Evolutionary conservation across 2,113 vertebrate genomes (phyloP).

Genomic region (Raja brachyura): DNA sequence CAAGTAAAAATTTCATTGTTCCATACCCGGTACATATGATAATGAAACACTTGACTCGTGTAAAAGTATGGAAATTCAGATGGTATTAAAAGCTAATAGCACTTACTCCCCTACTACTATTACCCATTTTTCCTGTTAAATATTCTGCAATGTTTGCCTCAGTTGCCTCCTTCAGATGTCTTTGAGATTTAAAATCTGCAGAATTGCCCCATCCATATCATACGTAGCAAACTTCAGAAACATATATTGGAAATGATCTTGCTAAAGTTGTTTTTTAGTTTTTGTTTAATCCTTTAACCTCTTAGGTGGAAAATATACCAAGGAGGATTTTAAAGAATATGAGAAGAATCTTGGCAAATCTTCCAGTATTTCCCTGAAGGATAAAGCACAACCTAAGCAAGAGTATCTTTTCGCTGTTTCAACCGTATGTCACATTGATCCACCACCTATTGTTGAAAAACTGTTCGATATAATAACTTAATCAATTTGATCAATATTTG

Average conservation of each 20-base stretch:
- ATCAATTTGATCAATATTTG: neutral
- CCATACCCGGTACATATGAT: no score
- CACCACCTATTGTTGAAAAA: neutral
- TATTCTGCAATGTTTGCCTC: neutral
- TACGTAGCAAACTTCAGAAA: neutral
- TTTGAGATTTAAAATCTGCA: neutral
- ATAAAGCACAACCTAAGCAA: conserved; percentile 78
- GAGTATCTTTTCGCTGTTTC: conserved; percentile 78
- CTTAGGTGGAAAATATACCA: conserved; percentile 83
- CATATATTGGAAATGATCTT: neutral
- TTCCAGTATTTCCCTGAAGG: conserved; percentile 81
- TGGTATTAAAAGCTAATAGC: neutral
- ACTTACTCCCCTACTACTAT: neutral
- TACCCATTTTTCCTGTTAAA: neutral
- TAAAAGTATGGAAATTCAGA: neutral
- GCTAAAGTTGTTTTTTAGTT: neutral
- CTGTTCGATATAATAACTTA: neutral
- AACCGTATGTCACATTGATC: neutral
- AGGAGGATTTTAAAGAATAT: conserved; percentile 91
- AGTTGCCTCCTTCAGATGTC: neutral
- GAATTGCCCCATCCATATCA: neutral
- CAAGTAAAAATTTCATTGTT: no score
- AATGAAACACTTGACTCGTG: no score
- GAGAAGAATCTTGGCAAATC: conserved; percentile 73
- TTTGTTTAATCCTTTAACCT: neutral